These are phyloP conservation scores for Atta colombica DNA, from an alignment of 1,140 invertebrate species.

Conservation along the genomic window DNA sequence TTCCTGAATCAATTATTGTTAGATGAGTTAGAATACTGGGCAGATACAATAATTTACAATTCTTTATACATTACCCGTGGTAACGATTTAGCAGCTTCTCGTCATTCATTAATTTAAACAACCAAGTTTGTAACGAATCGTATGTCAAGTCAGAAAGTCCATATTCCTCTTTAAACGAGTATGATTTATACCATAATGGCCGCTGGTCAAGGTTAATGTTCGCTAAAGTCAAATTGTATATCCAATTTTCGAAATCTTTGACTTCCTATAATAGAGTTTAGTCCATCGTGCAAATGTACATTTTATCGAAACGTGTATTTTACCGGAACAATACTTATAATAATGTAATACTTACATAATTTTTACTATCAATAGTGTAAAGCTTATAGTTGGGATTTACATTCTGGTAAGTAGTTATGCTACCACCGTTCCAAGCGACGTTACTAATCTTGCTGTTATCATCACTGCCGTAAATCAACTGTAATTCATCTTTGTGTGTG, in stretches of 20 bases:
- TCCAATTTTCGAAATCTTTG: constrained; percentile 91
- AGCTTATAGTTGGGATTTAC: constrained; percentile 95
- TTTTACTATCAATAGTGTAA: constrained; percentile 89
- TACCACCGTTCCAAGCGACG: constrained; percentile 93
- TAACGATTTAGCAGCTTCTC: constrained; percentile 76
- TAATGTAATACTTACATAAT: constrained; percentile 87
- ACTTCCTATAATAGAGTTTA: constrained; percentile 87
- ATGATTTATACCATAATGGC: constrained; percentile 90
- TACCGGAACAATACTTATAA: background rate
- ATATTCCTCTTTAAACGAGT: constrained; percentile 90
- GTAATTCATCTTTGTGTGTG: constrained; percentile 92
- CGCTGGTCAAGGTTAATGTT: constrained; percentile 87
- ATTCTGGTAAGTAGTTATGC: constrained; percentile 89
- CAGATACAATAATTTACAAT: background rate
- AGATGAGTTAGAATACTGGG: constrained; percentile 86
- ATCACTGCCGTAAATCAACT: constrained; percentile 88
- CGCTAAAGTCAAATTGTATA: constrained; percentile 92
- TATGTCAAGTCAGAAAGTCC: constrained; percentile 84
- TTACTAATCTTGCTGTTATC: constrained; percentile 87
- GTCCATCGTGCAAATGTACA: background rate
- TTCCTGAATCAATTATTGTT: constrained; percentile 80
- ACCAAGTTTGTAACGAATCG: constrained; percentile 80
- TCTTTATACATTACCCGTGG: constrained; percentile 57
- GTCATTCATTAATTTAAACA: constrained; percentile 78
- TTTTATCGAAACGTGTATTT: background rate